Evolutionary conservation across 2,113 vertebrate genomes (phyloP).

Genomic region (Sialia sialis): DNA sequence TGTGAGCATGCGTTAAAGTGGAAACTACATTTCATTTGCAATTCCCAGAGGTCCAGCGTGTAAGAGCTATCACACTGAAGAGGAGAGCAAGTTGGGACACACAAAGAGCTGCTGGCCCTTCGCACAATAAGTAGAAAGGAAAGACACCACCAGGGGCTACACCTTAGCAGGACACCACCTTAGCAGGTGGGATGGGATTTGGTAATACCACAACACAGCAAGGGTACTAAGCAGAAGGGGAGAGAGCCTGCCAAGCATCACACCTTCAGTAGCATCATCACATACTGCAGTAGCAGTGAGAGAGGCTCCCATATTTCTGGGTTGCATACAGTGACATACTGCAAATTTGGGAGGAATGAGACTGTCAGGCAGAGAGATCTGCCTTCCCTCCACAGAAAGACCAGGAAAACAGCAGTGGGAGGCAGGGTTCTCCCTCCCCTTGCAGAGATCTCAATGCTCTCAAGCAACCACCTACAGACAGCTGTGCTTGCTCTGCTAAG

Average conservation of each 20-base stretch:
- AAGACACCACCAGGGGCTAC: not conserved
- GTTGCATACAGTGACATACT: accelerated
- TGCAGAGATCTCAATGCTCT: not conserved
- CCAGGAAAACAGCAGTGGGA: not conserved
- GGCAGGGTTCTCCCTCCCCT: not conserved
- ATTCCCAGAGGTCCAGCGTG: not conserved
- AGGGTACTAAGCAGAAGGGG: not conserved
- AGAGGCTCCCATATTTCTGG: not conserved
- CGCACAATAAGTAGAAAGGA: not conserved
- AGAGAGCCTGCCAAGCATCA: not conserved
- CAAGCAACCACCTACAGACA: not conserved
- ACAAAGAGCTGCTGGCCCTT: not conserved
- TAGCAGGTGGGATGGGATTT: not conserved
- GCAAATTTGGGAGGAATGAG: not conserved
- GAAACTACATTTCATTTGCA: not conserved
- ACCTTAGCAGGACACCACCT: not conserved
- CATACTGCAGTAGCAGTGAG: not conserved
- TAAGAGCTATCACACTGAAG: not conserved
- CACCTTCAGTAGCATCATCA: not conserved
- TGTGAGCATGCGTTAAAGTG: not conserved
- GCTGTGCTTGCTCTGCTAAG: not conserved
- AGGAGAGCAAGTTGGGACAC: not conserved
- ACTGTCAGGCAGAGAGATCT: not conserved
- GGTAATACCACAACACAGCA: not conserved
- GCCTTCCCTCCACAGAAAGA: not conserved